Evolutionary conservation across 37 sponge, comb jelly and placozoan genomes (phyloP).

Genomic region (Oopsacas minuta): DNA sequence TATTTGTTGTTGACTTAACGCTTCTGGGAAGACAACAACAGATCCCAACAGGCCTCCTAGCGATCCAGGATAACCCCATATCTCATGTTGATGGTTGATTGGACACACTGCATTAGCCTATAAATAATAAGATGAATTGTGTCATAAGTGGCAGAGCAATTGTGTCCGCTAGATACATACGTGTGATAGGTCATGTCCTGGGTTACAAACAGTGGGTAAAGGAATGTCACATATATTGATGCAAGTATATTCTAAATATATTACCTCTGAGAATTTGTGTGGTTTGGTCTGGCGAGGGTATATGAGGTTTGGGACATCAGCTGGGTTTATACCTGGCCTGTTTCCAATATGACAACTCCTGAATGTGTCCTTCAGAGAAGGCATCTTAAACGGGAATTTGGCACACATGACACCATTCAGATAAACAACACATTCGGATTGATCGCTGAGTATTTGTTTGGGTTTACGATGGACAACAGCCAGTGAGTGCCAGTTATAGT

Average conservation of each 20-base stretch:
- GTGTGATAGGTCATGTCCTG: too few species aligned
- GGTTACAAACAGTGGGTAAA: too few species aligned
- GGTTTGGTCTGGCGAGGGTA: constrained; percentile 14
- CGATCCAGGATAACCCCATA: constrained; percentile 1
- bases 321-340: background rate
- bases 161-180: too few species aligned
- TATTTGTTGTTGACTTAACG: background rate
- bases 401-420: background rate
- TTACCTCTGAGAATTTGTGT: background rate
- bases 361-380: background rate
- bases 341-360: background rate
- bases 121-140: background rate
- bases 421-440: constrained; percentile 11
- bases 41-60: background rate
- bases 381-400: background rate
- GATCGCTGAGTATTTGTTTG: background rate
- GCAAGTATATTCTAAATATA: background rate
- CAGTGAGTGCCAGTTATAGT: constrained; percentile 3
- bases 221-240: too few species aligned
- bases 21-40: background rate
- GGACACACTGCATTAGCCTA: background rate
- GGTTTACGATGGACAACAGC: background rate
- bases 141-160: too few species aligned
- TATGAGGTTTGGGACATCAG: background rate
- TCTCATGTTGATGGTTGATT: constrained; percentile 8